Conservation (phyloP, 2,797 vertebrate genomes). For the Danio choprae region DNA sequence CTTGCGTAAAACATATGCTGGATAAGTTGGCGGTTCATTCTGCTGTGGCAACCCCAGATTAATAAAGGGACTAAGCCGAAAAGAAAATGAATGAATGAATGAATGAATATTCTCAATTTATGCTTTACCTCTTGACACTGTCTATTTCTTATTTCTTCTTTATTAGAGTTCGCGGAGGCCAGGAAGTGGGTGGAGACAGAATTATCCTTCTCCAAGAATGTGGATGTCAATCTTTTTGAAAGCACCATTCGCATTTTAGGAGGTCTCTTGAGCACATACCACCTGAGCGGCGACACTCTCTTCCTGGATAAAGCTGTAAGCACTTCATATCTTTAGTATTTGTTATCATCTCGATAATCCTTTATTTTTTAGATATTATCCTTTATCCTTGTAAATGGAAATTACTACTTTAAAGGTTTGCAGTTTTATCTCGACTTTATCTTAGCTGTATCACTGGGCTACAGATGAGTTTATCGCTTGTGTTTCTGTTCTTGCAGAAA, state of each 20-base stretch:
- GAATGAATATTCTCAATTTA: no score
- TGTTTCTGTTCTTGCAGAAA: conserved; percentile 78
- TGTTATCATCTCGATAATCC: background rate
- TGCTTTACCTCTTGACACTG: background rate
- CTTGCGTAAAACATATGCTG: no score
- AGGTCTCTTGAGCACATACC: conserved; percentile 91
- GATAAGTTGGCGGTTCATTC: no score
- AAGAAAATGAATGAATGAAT: no score
- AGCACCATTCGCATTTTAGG: conserved; percentile 95
- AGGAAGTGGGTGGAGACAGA: conserved; percentile 85
- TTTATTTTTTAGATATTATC: background rate
- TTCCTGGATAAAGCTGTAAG: conserved; percentile 93
- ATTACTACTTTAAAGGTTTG: background rate
- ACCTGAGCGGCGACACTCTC: conserved; percentile 87
- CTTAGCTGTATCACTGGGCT: background rate
- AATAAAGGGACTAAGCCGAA: no score
- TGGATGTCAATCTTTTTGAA: conserved; percentile 98
- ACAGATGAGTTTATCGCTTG: background rate
- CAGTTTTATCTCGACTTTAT: background rate
- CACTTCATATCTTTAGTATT: background rate
- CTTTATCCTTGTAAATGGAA: background rate
- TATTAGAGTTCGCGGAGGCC: conserved; percentile 91
- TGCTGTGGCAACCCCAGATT: no score
- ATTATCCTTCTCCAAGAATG: conserved; percentile 87
- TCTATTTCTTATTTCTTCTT: background rate